Conservation (phyloP, 2,113 vertebrate genomes). For the Sisor rabdophorus region DNA sequence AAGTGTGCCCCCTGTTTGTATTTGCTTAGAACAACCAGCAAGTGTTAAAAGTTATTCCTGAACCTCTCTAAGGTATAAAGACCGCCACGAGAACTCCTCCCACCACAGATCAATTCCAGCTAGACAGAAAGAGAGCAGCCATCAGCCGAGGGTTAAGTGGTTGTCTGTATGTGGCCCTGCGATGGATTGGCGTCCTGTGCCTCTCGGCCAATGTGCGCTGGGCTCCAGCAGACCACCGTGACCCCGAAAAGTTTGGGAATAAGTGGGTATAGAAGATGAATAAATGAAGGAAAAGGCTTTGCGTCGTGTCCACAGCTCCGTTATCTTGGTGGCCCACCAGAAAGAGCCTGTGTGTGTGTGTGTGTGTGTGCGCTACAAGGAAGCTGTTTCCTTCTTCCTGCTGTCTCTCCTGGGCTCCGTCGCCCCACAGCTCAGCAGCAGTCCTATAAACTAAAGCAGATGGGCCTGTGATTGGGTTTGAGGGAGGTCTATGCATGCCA, state of each 20-base stretch:
- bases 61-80: too few species aligned
- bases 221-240: too few species aligned
- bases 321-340: conserved; percentile 24
- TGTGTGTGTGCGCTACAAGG: conserved; percentile 18
- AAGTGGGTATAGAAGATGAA: too few species aligned
- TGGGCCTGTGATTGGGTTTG: conserved; percentile 17
- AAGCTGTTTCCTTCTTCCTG: conserved; percentile 26
- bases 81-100: background rate
- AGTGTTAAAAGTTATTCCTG: too few species aligned
- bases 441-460: conserved; percentile 37
- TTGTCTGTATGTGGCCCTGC: too few species aligned
- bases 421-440: conserved; percentile 6
- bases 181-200: too few species aligned
- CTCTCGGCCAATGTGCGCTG: too few species aligned
- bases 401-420: conserved; percentile 4
- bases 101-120: conserved; percentile 5
- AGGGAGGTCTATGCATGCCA: conserved; percentile 8
- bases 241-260: too few species aligned
- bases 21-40: background rate
- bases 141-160: background rate
- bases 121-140: background rate
- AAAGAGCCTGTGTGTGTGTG: conserved; percentile 27
- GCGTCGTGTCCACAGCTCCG: conserved; percentile 15
- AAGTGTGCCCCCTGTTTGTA: background rate
- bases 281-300: conserved; percentile 14